A percentile compares a stretch with the other conserved stretches of the same genome.
phyloP scores from a whole-genome alignment of 2,113 vertebrate species.

The Ceyx margarethae region DNA sequence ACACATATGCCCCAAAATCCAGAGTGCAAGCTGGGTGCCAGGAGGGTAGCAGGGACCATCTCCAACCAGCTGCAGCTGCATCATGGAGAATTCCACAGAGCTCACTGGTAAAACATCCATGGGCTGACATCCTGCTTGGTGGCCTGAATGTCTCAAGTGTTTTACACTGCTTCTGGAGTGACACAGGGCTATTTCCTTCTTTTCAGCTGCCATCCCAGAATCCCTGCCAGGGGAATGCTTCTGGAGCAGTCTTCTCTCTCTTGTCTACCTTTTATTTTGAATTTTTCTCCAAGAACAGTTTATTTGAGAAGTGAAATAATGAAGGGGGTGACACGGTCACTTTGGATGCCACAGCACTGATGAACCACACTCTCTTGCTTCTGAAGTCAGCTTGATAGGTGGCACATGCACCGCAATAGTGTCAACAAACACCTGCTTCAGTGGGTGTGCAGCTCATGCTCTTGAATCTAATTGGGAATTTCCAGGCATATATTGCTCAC shows the following conservation, averaged over 20 bases:
- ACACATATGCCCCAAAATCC: neutral
- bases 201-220: neutral
- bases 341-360: neutral
- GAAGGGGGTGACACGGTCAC: neutral
- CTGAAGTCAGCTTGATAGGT: neutral
- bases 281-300: neutral
- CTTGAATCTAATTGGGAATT: constrained; percentile 67
- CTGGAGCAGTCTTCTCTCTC: neutral
- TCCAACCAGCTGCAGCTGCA: neutral
- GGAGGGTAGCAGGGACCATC: neutral
- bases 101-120: neutral
- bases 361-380: neutral
- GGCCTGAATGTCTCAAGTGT: neutral
- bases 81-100: neutral
- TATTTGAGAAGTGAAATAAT: neutral
- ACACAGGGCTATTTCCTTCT: neutral
- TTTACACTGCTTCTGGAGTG: neutral
- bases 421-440: constrained; percentile 70
- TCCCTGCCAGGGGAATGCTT: neutral
- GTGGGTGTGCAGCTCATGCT: constrained; percentile 52
- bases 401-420: neutral
- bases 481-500: constrained; percentile 62
- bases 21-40: neutral
- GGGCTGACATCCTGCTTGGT: neutral
- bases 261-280: neutral